Base-by-base conservation (phyloP, 1,140 invertebrate genomes). In the Trichomalopsis sarcophagae region DNA sequence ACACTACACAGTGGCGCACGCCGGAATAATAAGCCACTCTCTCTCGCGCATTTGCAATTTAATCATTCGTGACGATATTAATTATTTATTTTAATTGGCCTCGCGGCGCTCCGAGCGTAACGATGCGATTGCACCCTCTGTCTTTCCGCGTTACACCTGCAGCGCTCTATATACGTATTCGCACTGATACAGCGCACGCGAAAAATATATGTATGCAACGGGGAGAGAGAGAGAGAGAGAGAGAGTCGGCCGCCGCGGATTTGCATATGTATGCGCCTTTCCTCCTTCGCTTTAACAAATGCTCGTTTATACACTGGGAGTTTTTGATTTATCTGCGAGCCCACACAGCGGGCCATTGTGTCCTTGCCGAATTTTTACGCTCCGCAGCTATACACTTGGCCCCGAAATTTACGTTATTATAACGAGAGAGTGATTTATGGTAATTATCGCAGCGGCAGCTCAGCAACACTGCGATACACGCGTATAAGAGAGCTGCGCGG, bases 341-440 rank as follows among this genome's bases (percentile, higher is more conserved):
- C 47, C 11, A 11, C 13, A 40, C n/a, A 10, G 17, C 77, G 62
- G 62, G 55, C 75, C 75, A 44, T 62, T 62, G 55, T 62, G 55
- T 62, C 55, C 55, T 62, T 62, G 69, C 33, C 27, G 27, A 80
- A 68, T 80, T 80, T 80, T 80, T 79, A 79, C 55, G 55, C 9
- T 44, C 40, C 7, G 7, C 40, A 7, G 40, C 10, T 3, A 10
- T 14, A 21, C 3, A 75, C 36, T 40, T 75, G 17, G 33, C 36
- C 36, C 27, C 73, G 13, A 21, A 55, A 77, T 77, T 77, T 77
- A 50, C 75, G 75, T n/a, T 68, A 36, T 40, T 68, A 33, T 68
- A 66, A 33, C 77, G 30, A 44, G 55, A 23, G 47, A 80, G n/a
- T 80, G 77, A 80, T 80, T 80, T 80, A 80, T 80, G 77, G 62